Percentiles rank a stretch among this genome's conserved stretches.
phyloP scores from a whole-genome alignment of 2,797 vertebrate species.

The Myotis vivesi region DNA sequence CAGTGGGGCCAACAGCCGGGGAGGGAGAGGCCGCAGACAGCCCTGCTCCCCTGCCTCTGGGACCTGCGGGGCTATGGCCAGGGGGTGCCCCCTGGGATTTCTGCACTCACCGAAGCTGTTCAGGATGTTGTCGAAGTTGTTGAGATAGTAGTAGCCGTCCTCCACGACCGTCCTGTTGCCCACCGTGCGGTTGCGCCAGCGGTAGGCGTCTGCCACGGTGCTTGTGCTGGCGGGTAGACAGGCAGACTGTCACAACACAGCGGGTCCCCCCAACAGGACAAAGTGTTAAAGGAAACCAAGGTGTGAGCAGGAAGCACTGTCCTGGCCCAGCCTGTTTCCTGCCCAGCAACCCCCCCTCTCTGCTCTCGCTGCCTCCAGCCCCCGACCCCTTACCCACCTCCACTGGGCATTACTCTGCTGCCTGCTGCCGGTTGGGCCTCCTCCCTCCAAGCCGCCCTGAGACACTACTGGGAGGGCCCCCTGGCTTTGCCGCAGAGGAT shows the following conservation, averaged over 20 bases:
- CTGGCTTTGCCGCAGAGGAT: not conserved
- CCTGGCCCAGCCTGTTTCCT: not conserved
- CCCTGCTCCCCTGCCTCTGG: rapidly evolving
- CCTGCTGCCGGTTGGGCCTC: not conserved
- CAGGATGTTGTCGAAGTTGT: conserved; percentile 98
- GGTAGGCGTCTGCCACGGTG: conserved; percentile 94
- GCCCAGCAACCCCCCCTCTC: not conserved
- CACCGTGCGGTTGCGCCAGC: conserved; percentile 88
- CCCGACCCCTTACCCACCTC: too few species aligned
- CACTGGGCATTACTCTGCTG: not conserved
- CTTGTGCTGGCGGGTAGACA: conserved; percentile 86
- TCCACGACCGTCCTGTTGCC: conserved; percentile 92
- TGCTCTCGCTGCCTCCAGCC: not conserved
- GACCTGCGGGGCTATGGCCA: not conserved
- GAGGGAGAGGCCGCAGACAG: not conserved
- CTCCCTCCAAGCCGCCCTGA: not conserved
- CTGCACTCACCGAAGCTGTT: conserved; percentile 94
- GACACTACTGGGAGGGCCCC: too few species aligned
- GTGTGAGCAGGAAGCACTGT: rapidly evolving
- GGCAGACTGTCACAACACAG: not conserved
- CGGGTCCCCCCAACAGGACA: rapidly evolving
- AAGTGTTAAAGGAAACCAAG: not conserved
- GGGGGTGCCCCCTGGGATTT: rapidly evolving
- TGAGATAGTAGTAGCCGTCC: conserved; percentile 98
- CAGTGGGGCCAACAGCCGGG: rapidly evolving